Percentiles rank a stretch among this genome's conserved stretches.
Conservation (phyloP, 2,888 invertebrate species). For the Adineta ricciae region DNA sequence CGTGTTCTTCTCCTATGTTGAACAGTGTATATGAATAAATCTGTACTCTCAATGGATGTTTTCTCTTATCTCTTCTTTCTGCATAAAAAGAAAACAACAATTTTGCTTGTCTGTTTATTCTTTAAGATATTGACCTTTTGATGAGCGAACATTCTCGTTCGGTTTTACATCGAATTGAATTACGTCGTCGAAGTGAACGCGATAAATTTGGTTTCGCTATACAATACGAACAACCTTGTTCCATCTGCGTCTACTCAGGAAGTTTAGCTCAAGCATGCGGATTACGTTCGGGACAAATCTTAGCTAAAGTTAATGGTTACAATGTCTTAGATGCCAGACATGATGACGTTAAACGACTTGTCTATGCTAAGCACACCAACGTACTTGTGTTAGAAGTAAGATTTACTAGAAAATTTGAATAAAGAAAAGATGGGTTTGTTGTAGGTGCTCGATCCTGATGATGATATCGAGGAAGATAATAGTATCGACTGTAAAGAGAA, state of each 20-base stretch:
- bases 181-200: neutral
- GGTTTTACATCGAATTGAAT: slow-evolving; percentile 3
- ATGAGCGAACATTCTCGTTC: neutral
- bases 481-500: neutral
- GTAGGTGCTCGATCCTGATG: slow-evolving; percentile 6
- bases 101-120: neutral
- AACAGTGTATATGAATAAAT: neutral
- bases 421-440: too few relatives aligned
- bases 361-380: slow-evolving; percentile 3
- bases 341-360: slow-evolving; percentile 15
- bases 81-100: neutral
- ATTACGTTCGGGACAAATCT: neutral
- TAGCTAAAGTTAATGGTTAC: slow-evolving; percentile 10
- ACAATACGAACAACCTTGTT: slow-evolving; percentile 12
- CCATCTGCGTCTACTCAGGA: neutral
- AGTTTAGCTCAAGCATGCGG: neutral
- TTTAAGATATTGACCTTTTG: neutral
- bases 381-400: neutral
- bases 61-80: neutral
- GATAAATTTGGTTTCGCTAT: slow-evolving; percentile 19
- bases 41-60: neutral
- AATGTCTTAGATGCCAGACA: neutral
- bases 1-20: neutral
- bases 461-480: neutral
- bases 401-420: neutral